Base-by-base conservation (phyloP, 2,113 vertebrate species). In the Myxocyprinus asiaticus region DNA sequence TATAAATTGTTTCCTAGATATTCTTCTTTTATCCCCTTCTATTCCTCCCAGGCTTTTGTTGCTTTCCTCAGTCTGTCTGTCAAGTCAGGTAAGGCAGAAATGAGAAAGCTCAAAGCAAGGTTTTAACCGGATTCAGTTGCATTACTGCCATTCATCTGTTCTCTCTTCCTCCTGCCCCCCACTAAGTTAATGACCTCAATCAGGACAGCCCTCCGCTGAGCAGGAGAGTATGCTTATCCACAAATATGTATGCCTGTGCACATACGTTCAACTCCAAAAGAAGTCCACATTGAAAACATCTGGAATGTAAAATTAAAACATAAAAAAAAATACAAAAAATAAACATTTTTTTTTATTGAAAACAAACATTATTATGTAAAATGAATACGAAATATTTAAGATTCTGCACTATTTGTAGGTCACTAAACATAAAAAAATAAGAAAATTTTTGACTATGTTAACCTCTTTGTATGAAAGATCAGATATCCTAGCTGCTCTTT, bases 51-150 rank as follows among this genome's bases (percentile, higher is more conserved):
- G 48, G 59, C 43, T 81, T 59, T 70, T 62, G 45, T 61, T 56
- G 15, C 33, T 8, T 70, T 56, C 64, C 72, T 53, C 17, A 12
- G 45, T 22, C 43, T 74, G 55, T 58, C 22, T 65, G 22, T 74
- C 14, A 45, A 67, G 59, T 14, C 10, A 61, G 6, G 58, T 42
- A 51, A 3, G 55, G 47, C 47, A 80, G 51, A 47, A 65, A 47
- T 55, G 67, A 70, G 61, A 63, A 65, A 33, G 51, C 62, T 72
- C 78, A 73, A 64, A 80, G 69, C 9, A 7, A 56, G 61, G 9
- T 71, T 66, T 80, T 73, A 73, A 73, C 43, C 4, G 17, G 50
- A 71, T 56, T 17, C 43, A 56, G 4, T 5, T 0, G 17, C 6
- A 33, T 14, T 62, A 10, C 44, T 2, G 11, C 22, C 72, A 10